Evolutionary conservation across 2,888 invertebrate species (phyloP).

Genomic region (Heliothis peltigera): DNA sequence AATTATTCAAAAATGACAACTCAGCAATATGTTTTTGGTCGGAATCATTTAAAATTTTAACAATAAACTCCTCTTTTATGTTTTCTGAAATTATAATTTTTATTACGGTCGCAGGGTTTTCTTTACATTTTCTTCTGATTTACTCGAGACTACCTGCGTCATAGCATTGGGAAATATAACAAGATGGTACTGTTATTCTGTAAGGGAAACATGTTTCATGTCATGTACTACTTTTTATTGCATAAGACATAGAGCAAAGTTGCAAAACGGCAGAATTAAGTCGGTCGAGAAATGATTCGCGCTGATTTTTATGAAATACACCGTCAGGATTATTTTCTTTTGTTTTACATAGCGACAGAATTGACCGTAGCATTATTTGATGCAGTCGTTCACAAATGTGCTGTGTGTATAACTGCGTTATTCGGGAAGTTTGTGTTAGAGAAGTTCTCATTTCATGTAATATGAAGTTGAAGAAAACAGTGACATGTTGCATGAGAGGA

Average conservation of each 20-base stretch:
- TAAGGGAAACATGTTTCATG: constrained; percentile 59
- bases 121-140: constrained; percentile 7
- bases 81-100: constrained; percentile 7
- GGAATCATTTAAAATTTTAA: constrained; percentile 6
- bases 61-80: constrained; percentile 11
- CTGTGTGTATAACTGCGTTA: constrained; percentile 68
- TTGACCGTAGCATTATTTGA: constrained; percentile 70
- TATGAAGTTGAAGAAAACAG: constrained; percentile 86
- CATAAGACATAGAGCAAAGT: constrained; percentile 72
- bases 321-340: constrained; percentile 74
- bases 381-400: constrained; percentile 75
- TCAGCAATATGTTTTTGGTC: constrained; percentile 57
- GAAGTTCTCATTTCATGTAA: constrained; percentile 66
- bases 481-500: constrained; percentile 82
- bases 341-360: constrained; percentile 77
- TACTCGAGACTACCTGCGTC: not conserved
- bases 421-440: constrained; percentile 53
- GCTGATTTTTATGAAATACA: constrained; percentile 80
- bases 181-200: constrained; percentile 52
- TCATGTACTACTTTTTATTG: constrained; percentile 76
- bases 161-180: constrained; percentile 39
- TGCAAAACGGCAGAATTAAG: constrained; percentile 75
- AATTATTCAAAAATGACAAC: constrained; percentile 64
- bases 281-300: constrained; percentile 81
- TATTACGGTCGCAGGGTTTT: constrained; percentile 1